Conservation (phyloP, 2,797 vertebrate species). For the Sebastiscus albofasciatus region DNA sequence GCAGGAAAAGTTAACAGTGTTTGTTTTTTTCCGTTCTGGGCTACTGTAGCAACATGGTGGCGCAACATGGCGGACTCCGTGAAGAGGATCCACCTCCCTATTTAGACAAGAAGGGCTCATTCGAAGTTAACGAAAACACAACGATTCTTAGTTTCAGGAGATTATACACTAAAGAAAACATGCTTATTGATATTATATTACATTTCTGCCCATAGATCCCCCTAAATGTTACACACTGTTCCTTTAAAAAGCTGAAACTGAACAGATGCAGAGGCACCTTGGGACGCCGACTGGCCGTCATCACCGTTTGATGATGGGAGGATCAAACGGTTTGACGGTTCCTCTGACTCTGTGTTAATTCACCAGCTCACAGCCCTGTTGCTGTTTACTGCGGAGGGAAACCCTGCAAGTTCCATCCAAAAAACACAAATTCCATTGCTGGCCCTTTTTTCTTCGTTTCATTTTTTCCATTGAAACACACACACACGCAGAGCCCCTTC, state of each 20-base stretch:
- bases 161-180: no score
- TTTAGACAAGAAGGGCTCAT: no score
- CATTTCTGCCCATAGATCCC: no score
- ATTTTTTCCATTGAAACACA: slow-evolving; percentile 85
- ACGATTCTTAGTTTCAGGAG: no score
- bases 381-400: slow-evolving; percentile 89
- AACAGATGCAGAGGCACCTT: slow-evolving; percentile 9
- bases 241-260: not conserved
- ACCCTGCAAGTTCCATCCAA: slow-evolving; percentile 82
- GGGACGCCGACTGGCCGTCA: slow-evolving; percentile 15
- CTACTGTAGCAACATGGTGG: no score
- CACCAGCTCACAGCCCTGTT: slow-evolving; percentile 77
- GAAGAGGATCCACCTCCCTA: no score
- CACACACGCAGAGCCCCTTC: slow-evolving; percentile 60
- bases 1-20: no score
- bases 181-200: no score
- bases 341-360: slow-evolving; percentile 71
- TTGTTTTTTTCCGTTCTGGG: no score
- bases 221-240: no score
- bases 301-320: slow-evolving; percentile 42
- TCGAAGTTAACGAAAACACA: no score
- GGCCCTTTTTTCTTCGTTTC: slow-evolving; percentile 73
- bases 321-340: slow-evolving; percentile 61
- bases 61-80: no score
- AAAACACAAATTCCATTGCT: slow-evolving; percentile 81